Base-by-base conservation (phyloP, 1,140 invertebrate species). In the Hormaphis cornu region DNA sequence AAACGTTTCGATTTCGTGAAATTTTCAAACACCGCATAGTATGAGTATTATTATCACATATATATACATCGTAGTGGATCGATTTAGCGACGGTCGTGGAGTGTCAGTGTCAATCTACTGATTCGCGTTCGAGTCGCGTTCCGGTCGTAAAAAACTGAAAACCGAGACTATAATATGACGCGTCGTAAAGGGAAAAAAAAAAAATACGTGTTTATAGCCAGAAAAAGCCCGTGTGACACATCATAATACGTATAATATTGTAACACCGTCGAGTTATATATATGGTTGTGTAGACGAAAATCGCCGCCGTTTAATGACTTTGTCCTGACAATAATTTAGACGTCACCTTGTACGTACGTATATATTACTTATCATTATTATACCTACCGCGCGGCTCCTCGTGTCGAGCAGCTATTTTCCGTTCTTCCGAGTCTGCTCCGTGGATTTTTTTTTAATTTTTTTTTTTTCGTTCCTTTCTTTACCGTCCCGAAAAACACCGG, bases 321-420 rank as follows among this genome's bases (percentile, higher is more conserved):
- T 18, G 59, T 46, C 59, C 59, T 63, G 28, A 4, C 59, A 44
- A 63, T 63, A 63, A 63, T 63, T 63, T 63, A 63, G 59, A 63
- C 44, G 59, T 63, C 14, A 35, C 28, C 59, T 63, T 48, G 26
- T n/a, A n/a, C n/a, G n/a, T n/a, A n/a, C n/a, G n/a, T n/a, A n/a
- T n/a, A n/a, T n/a, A n/a, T n/a, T n/a, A n/a, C n/a, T n/a, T n/a
- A n/a, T n/a, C n/a, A n/a, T n/a, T n/a, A n/a, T n/a, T n/a, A n/a
- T n/a, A n/a, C n/a, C n/a, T n/a, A n/a, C n/a, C n/a, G n/a, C 28
- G 22, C 44, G 40, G 59, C 59, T 63, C 37, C 59, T 63, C 22
- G 59, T 48, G 59, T 48, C 59, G 22, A 63, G 18, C 48, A 63
- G 12, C 24, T 63, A 10, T 0, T 8, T 2, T 14, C 58, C 4